Evolutionary conservation across 2,888 invertebrate species (phyloP), one percentile per base, ranked within the genome.

Genomic region (Adelognathus sp.): DNA sequence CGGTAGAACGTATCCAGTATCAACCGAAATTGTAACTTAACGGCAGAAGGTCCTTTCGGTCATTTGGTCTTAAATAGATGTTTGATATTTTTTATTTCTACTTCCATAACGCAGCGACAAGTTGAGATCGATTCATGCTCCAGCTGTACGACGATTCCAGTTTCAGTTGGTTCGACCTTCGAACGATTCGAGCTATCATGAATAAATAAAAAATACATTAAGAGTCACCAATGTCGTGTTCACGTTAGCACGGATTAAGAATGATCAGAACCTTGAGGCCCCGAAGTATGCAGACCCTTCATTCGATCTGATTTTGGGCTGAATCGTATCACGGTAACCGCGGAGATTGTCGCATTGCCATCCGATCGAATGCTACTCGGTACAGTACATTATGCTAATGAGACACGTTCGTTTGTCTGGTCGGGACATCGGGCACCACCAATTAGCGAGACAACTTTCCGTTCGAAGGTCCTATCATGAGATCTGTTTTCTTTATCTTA

Each of bases 221-320:
- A n/a, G n/a, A n/a, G n/a, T n/a, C n/a, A n/a, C n/a, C 14, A 14
- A 39, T 36, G 27, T 44, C 41, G 11, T 3, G 1, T 31, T 14
- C 16, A 29, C 24, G n/a, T 14, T 9, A 27, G 41, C 11, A 1
- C n/a, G 14, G 18, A 71, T 61, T 31, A 33, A 39, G 67, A 66
- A 64, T 64, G 16, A 16, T 33, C 60, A 46, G n/a, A n/a, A 61
- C 70, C 76, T 58, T 44, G 66, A 66, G 44, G 21, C 7, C 14
- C 31, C n/a, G 1, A 70, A 11, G 27, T 16, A 46, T 39, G 39
- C 50, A 24, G 1, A 9, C 9, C 41, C 52, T 61, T 46, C n/a
- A 36, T 36, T 44, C n/a, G 18, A 9, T 33, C 44, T 36, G 27
- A 67, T 63, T 67, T 58, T 54, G 7, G 31, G 11, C 36, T 0